These are phyloP conservation scores for Taenioides sp. DNA, from an alignment of 2,797 vertebrate species.

Conservation along the genomic window DNA sequence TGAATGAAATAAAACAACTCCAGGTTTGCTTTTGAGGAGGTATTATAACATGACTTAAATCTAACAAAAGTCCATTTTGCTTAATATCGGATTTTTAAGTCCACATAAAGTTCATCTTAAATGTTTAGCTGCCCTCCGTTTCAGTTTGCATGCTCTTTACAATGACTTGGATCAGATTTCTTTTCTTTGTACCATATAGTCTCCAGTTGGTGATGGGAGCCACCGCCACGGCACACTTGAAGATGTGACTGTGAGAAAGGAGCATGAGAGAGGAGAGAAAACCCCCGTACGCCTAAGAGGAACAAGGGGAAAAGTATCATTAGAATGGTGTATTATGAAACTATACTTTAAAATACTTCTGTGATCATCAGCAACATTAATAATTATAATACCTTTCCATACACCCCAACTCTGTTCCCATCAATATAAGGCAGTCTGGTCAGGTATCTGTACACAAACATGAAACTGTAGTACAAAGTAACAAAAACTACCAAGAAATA, in stretches of 20 bases:
- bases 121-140: no score
- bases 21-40: no score
- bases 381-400: conserved; percentile 67
- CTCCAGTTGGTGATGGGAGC: conserved; percentile 77
- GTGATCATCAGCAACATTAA: not conserved
- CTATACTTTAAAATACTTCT: not conserved
- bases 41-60: no score
- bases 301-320: not conserved
- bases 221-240: conserved; percentile 70
- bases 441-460: conserved; percentile 57
- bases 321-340: not conserved
- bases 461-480: not conserved
- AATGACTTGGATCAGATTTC: not conserved
- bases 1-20: no score
- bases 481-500: no score
- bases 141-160: not conserved
- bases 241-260: conserved; percentile 57
- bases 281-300: conserved; percentile 72
- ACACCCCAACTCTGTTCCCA: conserved; percentile 67
- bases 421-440: conserved; percentile 67
- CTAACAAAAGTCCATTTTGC: no score
- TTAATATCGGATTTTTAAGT: no score
- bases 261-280: conserved; percentile 72
- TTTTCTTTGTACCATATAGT: conserved; percentile 62
- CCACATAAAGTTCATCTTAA: no score